Evolutionary conservation across 2,888 invertebrate species (phyloP).

Genomic region (Eupithecia pulchellata): DNA sequence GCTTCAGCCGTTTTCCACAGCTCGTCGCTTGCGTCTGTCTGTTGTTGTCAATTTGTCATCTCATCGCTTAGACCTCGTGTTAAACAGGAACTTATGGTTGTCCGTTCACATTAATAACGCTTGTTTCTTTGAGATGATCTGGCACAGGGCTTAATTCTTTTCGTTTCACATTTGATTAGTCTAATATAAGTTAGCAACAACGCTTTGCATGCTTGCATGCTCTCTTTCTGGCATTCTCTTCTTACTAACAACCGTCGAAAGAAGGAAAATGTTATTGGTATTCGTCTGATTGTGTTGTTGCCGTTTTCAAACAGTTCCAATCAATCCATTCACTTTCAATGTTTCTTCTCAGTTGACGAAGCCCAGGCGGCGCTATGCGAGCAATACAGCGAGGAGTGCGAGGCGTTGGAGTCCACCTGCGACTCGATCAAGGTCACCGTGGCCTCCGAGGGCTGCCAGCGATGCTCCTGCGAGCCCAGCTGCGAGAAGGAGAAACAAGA

Average conservation of each 20-base stretch:
- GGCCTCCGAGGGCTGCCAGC: slow-evolving; percentile 85
- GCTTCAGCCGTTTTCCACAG: slow-evolving; percentile 1
- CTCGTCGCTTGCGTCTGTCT: slow-evolving; percentile 21
- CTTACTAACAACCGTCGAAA: slow-evolving; percentile 4
- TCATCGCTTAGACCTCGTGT: slow-evolving; percentile 11
- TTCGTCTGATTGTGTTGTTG: not conserved
- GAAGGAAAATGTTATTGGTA: not conserved
- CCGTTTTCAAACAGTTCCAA: not conserved
- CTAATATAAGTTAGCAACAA: slow-evolving; percentile 28
- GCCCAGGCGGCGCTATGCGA: slow-evolving; percentile 77
- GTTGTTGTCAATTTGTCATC: slow-evolving; percentile 22
- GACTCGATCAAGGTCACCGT: slow-evolving; percentile 87
- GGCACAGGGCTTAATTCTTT: slow-evolving; percentile 3
- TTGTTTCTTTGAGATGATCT: slow-evolving; percentile 2
- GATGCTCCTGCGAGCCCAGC: slow-evolving; percentile 83
- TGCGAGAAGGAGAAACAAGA: slow-evolving; percentile 86
- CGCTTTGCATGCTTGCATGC: slow-evolving; percentile 48
- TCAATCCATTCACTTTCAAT: not conserved
- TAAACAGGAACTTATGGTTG: not conserved
- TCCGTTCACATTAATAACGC: not conserved
- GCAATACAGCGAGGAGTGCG: slow-evolving; percentile 86
- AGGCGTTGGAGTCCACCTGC: slow-evolving; percentile 84
- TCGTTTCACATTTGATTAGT: slow-evolving; percentile 9
- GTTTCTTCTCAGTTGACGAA: slow-evolving; percentile 42
- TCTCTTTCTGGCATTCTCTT: slow-evolving; percentile 41